Evolutionary conservation across 2,797 vertebrate species (phyloP).

Genomic region (Trachops cirrhosus): DNA sequence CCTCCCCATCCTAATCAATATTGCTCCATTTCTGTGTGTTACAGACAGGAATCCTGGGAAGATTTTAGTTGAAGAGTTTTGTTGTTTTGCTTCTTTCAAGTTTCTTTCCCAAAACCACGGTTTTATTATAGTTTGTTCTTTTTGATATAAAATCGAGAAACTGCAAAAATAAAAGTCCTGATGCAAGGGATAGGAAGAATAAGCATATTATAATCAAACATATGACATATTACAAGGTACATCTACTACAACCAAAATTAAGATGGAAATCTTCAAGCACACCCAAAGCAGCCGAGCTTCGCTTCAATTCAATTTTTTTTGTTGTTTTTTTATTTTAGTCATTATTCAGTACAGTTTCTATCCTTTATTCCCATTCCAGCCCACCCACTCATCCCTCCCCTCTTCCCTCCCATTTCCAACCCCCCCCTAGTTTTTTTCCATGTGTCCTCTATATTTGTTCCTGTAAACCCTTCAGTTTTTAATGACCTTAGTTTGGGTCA

Average conservation of each 20-base stretch:
- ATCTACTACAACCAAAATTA: neutral
- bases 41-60: neutral
- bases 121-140: neutral
- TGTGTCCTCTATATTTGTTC: too few species aligned
- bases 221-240: neutral
- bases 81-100: neutral
- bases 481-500: neutral
- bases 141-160: neutral
- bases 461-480: too few species aligned
- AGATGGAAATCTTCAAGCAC: neutral
- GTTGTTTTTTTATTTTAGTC: too few species aligned
- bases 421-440: too few species aligned
- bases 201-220: neutral
- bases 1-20: neutral
- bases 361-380: too few species aligned
- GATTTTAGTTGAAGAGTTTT: neutral
- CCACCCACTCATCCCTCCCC: too few species aligned
- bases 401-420: too few species aligned
- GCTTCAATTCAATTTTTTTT: neutral
- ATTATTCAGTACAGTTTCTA: too few species aligned
- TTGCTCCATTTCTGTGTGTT: neutral
- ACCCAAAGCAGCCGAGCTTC: neutral
- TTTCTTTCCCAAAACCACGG: neutral
- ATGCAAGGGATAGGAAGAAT: neutral
- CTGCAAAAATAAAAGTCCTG: constrained; percentile 9